Percentiles rank a stretch among this genome's conserved stretches.
Conservation (phyloP, 2,888 invertebrate species). For the Schrankia costaestrigalis region DNA sequence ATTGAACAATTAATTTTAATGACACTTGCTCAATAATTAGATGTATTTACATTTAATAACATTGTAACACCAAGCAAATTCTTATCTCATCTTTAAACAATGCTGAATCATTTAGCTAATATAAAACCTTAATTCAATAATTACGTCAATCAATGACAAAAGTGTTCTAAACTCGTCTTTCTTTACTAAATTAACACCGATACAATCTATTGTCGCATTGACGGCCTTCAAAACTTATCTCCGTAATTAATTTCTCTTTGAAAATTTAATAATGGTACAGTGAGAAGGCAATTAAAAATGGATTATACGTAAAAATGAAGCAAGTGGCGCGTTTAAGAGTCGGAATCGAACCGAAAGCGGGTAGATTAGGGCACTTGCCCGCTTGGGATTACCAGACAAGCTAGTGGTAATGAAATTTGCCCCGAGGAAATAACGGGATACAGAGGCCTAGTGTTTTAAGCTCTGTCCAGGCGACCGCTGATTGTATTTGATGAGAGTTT, state of each 20-base stretch:
- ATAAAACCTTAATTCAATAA: constrained; percentile 41
- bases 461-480: constrained; percentile 69
- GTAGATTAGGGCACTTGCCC: constrained; percentile 74
- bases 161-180: constrained; percentile 52
- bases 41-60: constrained; percentile 18
- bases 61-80: constrained; percentile 28
- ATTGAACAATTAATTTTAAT: constrained; percentile 4
- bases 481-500: constrained; percentile 78
- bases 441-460: constrained; percentile 72
- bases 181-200: constrained; percentile 69
- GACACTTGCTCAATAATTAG: constrained; percentile 7
- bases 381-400: constrained; percentile 68
- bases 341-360: constrained; percentile 67
- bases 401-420: constrained; percentile 78
- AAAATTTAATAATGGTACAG: constrained; percentile 65
- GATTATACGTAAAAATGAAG: constrained; percentile 76
- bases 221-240: constrained; percentile 63
- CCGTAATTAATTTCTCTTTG: constrained; percentile 68
- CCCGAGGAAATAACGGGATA: constrained; percentile 68
- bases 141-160: constrained; percentile 57
- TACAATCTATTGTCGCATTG: constrained; percentile 71
- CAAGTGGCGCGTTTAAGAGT: constrained; percentile 70
- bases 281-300: constrained; percentile 73
- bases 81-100: constrained; percentile 33
- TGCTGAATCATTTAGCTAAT: constrained; percentile 36